Evolutionary conservation across 2,113 vertebrate genomes (phyloP).

Genomic region (Miniopterus natalensis): DNA sequence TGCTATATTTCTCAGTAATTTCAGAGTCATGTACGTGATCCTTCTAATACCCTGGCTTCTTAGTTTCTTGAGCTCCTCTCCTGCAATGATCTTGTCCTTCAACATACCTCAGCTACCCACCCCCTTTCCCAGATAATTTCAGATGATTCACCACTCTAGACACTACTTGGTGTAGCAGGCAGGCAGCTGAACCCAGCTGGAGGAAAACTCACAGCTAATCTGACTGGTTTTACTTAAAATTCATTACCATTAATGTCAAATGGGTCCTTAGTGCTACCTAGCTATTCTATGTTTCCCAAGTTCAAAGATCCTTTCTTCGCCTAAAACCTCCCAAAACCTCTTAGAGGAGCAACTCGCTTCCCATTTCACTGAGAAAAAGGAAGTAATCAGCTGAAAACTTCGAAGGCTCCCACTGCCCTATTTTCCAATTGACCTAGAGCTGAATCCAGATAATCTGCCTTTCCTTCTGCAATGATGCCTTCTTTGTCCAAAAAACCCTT

Average conservation of each 20-base stretch:
- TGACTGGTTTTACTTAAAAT: conserved; percentile 30
- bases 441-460: not conserved
- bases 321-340: not conserved
- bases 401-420: not conserved
- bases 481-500: not conserved
- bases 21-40: not conserved
- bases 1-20: conserved; percentile 39
- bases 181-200: conserved; percentile 54
- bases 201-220: not conserved
- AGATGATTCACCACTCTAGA: conserved; percentile 18
- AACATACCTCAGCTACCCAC: not conserved
- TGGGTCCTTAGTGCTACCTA: not conserved
- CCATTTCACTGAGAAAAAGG: not conserved
- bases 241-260: not conserved
- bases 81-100: not conserved
- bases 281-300: not conserved
- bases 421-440: not conserved
- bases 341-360: no score
- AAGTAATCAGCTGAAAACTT: not conserved
- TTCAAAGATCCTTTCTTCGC: conserved; percentile 11
- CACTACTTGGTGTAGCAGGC: not conserved
- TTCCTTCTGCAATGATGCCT: not conserved
- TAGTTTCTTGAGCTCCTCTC: not conserved
- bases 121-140: not conserved
- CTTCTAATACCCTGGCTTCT: conserved; percentile 21